Evolutionary conservation across 2,797 vertebrate genomes (phyloP), one percentile per base, ranked within the genome.

Genomic region (Syndactyla subalaris): DNA sequence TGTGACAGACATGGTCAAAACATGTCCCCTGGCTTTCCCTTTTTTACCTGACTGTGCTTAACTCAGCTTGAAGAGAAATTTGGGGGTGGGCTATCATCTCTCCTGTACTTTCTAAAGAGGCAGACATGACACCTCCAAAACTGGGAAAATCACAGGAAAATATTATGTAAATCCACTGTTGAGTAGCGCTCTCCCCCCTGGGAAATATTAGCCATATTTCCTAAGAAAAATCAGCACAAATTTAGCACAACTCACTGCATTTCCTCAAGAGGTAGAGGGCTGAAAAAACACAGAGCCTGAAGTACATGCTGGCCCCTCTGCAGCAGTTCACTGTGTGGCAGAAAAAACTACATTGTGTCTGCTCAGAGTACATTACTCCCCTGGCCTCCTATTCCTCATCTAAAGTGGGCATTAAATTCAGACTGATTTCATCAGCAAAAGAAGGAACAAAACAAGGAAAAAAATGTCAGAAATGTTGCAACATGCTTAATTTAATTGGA

Each of bases 401-500:
- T 54, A 72, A 86, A 85, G 36, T 43, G 59, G 75, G 49, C 80
- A 92, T 72, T 72, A 30, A 77, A 89, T 89, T 74, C 73, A 88
- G 68, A 86, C 45, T 87, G 55, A 16, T 83, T 88, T 92, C 63
- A 82, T 93, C 77, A 86, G 32, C 51, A 81, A 81, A 91, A 89
- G 52, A 66, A 91, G 43, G 49, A 92, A 90, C 52, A 74, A 74
- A 84, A 66, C 62, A 85, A 91, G 91, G 34, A 78, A 87, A 86
- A 97, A 92, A 92, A 88, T 32, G 62, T 92, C 89, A 95, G 88
- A 94, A 96, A 85, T 77, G 86, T 54, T 95, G 43, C 57, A 89
- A 66, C 76, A 58, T 55, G 76, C 61, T 95, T 95, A 94, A 62
- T 92, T 81, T 96, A 96, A 97, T 72, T 97, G 94, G 95, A 95